Evolutionary conservation across 92 coral and sea anemone genomes (phyloP).

Genomic region (Diadumene lineata): DNA sequence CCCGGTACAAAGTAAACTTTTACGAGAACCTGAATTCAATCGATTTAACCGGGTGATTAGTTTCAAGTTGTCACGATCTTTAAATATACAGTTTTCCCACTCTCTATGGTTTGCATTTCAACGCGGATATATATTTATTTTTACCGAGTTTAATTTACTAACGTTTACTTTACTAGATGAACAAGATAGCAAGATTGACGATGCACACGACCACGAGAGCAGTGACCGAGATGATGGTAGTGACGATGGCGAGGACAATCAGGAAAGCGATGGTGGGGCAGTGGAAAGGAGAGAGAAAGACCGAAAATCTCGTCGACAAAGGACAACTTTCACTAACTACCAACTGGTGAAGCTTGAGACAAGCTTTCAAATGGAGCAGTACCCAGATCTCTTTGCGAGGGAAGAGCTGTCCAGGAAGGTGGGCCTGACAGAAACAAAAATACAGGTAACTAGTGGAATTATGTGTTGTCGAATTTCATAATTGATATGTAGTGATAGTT

Average conservation of each 20-base stretch:
- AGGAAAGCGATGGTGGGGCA: background rate
- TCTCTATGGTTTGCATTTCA: background rate
- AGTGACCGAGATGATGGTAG: conserved; percentile 15
- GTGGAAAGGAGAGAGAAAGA: background rate
- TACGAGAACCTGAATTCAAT: no score
- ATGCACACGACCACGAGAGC: conserved; percentile 20
- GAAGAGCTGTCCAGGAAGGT: conserved; percentile 41
- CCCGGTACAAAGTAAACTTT: background rate
- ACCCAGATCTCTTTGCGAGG: conserved; percentile 38
- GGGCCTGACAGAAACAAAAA: conserved; percentile 39
- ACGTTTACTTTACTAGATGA: background rate
- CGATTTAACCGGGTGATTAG: no score
- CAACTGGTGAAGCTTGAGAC: conserved; percentile 44
- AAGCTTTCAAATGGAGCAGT: conserved; percentile 40
- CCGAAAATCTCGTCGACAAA: conserved; percentile 30
- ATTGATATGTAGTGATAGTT: background rate
- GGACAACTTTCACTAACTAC: conserved; percentile 44
- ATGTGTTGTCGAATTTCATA: background rate
- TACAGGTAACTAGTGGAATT: conserved; percentile 21
- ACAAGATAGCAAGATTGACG: background rate
- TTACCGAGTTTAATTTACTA: background rate
- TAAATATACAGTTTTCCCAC: no score
- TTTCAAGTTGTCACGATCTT: no score
- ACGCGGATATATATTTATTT: background rate
- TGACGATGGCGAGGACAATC: conserved; percentile 11